Base-by-base conservation (phyloP, 2,797 vertebrate genomes). In the Microctenopoma stevenorrisi region DNA sequence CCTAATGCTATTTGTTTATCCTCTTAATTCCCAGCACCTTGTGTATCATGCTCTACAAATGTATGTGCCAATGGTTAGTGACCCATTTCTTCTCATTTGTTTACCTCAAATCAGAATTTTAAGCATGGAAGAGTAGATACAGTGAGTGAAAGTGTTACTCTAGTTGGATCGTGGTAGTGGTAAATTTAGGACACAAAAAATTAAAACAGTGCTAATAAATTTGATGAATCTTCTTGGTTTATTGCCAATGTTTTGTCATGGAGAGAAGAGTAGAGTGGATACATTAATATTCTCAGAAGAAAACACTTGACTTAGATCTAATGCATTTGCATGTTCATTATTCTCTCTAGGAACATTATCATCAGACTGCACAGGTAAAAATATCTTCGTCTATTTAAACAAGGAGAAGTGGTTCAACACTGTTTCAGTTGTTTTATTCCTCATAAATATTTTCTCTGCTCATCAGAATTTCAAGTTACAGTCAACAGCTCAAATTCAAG, bases 21-120 rank as follows among this genome's bases (percentile, higher is more conserved):
- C 7, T 67, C 9, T 68, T n/a, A 75, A 63, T 74, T 60, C 33
- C 35, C 42, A 46, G 2, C 40, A 88, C 84, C 3, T 4, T 3
- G 2, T 68, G 0, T 0, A 0, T 0, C 0, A 10, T 59, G 53
- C 49, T 0, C 1, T 18, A 30, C 0, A 8, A 1, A 2, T 2
- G 0, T 0, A 0, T 83, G 76, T 64, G 1, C 15, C 2, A 0
- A 10, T 8, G 58, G 88, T 89, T 25, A 52, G 83, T 78, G 9
- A 0, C 3, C 10, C 43, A 9, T 54, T 72, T 67, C 14, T 58
- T 79, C 49, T 60, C 15, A 55, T 66, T 64, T 60, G 16, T 73
- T 68, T 64, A 40, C 37, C 58, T 65, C 3, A 38, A 47, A 55
- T 48, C n/a, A 3, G 2, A 16, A n/a, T 46, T 46, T 43, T 43